Conservation (phyloP, 1,140 invertebrate genomes). For the Nomia melanderi region DNA sequence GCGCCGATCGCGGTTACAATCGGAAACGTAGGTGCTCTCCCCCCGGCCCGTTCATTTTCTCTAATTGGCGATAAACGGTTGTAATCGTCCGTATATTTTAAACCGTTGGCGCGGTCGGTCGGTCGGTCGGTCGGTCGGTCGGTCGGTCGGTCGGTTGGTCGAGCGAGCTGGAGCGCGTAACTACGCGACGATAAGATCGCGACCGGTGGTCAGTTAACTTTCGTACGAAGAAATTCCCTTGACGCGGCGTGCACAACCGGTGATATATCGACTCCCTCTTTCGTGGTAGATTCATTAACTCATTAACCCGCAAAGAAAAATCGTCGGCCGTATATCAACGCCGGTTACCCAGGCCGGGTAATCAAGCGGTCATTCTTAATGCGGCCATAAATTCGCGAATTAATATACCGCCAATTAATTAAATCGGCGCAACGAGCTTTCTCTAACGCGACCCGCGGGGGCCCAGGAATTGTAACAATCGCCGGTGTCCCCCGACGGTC, state of each 20-base stretch:
- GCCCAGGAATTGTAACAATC: slow-evolving; percentile 57
- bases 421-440: slow-evolving; percentile 51
- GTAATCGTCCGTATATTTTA: slow-evolving; percentile 46
- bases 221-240: slow-evolving; percentile 46
- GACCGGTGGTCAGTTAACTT: slow-evolving; percentile 16
- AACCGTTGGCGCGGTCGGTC: too few species aligned
- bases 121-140: too few species aligned
- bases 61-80: slow-evolving; percentile 48
- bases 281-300: slow-evolving; percentile 64
- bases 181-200: slow-evolving; percentile 44
- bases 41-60: slow-evolving; percentile 9
- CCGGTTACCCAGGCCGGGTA: slow-evolving; percentile 37
- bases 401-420: slow-evolving; percentile 66
- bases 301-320: slow-evolving; percentile 65
- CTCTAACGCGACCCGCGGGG: slow-evolving; percentile 23
- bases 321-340: slow-evolving; percentile 59
- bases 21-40: slow-evolving; percentile 11
- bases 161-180: slow-evolving; percentile 4
- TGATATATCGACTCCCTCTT: slow-evolving; percentile 66
- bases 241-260: slow-evolving; percentile 22
- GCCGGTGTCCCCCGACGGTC: slow-evolving; percentile 11
- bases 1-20: not conserved
- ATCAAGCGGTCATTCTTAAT: slow-evolving; percentile 66
- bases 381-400: slow-evolving; percentile 64
- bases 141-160: not conserved